Evolutionary conservation across 2,113 vertebrate genomes (phyloP).

Genomic region (Percina caprodes): DNA sequence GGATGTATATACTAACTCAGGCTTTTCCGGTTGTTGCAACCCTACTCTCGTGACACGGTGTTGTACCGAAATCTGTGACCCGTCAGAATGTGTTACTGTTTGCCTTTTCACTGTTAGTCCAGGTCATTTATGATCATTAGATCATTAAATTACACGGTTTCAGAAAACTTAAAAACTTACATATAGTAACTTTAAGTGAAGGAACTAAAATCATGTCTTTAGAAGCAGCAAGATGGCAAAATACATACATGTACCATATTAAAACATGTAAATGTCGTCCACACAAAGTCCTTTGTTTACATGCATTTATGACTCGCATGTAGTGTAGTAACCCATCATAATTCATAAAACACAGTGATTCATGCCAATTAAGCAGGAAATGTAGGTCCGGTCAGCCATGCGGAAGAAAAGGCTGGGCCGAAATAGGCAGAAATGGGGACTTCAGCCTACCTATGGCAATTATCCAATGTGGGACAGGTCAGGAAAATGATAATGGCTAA

Average conservation of each 20-base stretch:
- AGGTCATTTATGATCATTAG: too few relatives aligned
- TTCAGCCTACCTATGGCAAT: constrained; percentile 66
- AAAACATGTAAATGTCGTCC: background rate
- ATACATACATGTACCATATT: background rate
- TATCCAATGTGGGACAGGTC: constrained; percentile 71
- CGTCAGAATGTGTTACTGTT: too few relatives aligned
- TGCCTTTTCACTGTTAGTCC: too few relatives aligned
- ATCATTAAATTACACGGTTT: too few relatives aligned
- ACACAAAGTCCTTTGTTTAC: constrained; percentile 23
- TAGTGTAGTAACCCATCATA: constrained; percentile 31
- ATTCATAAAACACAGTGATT: constrained; percentile 43
- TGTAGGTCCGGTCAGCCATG: constrained; percentile 58
- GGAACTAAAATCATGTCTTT: background rate
- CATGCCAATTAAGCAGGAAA: constrained; percentile 27
- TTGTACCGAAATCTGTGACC: too few relatives aligned
- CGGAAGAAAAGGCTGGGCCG: constrained; percentile 38
- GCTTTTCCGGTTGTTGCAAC: too few relatives aligned
- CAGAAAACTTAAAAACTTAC: too few relatives aligned
- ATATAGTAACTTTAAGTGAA: background rate
- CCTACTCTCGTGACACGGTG: too few relatives aligned
- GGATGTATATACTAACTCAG: too few relatives aligned
- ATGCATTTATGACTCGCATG: constrained; percentile 24
- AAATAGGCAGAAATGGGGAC: constrained; percentile 54
- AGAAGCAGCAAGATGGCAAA: constrained; percentile 8
- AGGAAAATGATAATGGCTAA: constrained; percentile 61